Percentiles rank a stretch among this genome's conserved stretches.
Evolutionary conservation across 2,888 invertebrate species (phyloP).

Genomic region (Chloromyia formosa): DNA sequence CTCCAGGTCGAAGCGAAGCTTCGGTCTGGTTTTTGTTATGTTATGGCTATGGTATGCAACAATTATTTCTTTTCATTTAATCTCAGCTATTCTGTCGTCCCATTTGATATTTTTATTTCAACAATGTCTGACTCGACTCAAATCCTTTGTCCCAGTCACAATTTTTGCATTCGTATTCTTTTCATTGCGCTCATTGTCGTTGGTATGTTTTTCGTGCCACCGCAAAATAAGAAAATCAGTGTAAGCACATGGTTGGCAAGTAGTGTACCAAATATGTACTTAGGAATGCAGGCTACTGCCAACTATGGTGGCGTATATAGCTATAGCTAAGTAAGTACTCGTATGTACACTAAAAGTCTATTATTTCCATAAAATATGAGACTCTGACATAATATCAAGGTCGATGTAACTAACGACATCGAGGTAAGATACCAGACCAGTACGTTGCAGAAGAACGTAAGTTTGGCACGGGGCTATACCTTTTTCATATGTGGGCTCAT

Average conservation of each 20-base stretch:
- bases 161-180: not conserved
- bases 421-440: not conserved
- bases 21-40: no score
- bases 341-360: not conserved
- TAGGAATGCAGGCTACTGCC: not conserved
- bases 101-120: not conserved
- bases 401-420: slow-evolving; percentile 38
- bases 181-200: not conserved
- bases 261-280: not conserved
- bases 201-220: not conserved
- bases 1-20: no score
- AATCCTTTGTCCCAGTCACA: slow-evolving; percentile 2
- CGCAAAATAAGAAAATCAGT: not conserved
- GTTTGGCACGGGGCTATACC: not conserved
- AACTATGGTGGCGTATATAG: not conserved
- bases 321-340: not conserved
- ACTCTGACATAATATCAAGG: slow-evolving; percentile 49
- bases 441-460: not conserved
- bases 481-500: not conserved
- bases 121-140: not conserved
- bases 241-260: not conserved
- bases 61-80: slow-evolving; percentile 3
- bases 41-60: not conserved
- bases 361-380: slow-evolving; percentile 48
- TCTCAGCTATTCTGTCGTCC: not conserved